Conservation (phyloP, 2,797 vertebrate genomes). For the Microchirus variegatus region DNA sequence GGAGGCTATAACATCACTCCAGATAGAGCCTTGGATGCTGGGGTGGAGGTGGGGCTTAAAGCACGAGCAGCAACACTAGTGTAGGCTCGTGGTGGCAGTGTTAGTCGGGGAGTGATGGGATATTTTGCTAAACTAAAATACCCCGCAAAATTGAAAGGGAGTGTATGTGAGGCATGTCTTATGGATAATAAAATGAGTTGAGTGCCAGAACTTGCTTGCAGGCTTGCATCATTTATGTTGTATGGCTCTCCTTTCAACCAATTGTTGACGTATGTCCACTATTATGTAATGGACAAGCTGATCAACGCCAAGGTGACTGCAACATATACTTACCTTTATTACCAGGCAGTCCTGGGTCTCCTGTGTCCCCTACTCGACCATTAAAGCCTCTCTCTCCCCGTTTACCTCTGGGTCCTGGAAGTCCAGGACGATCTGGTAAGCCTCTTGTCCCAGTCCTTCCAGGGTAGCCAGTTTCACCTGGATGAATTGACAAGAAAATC, state of each 20-base stretch:
- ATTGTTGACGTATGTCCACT: not conserved
- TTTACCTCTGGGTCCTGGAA: conserved; percentile 48
- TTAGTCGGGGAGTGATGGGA: too few relatives aligned
- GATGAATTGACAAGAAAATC: conserved; percentile 5
- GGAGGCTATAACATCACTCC: too few relatives aligned
- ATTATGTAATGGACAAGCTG: not conserved
- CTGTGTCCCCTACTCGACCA: conserved; percentile 45
- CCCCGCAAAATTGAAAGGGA: too few relatives aligned
- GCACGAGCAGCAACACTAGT: too few relatives aligned
- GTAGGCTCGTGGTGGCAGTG: too few relatives aligned
- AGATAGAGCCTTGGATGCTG: too few relatives aligned
- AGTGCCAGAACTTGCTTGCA: too few relatives aligned
- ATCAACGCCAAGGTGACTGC: not conserved
- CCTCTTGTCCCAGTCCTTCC: conserved; percentile 31
- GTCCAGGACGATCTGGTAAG: conserved; percentile 47
- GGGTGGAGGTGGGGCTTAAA: too few relatives aligned
- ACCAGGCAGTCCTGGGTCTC: conserved; percentile 51
- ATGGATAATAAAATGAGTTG: too few relatives aligned
- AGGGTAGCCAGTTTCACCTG: conserved; percentile 52
- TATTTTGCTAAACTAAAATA: too few relatives aligned
- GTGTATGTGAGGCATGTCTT: too few relatives aligned
- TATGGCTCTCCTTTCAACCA: not conserved
- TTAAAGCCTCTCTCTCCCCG: conserved; percentile 57
- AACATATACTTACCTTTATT: conserved; percentile 51
- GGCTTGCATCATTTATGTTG: not conserved